phyloP scores from a whole-genome alignment of 2,797 vertebrate genomes.

The Lutra lutra region DNA sequence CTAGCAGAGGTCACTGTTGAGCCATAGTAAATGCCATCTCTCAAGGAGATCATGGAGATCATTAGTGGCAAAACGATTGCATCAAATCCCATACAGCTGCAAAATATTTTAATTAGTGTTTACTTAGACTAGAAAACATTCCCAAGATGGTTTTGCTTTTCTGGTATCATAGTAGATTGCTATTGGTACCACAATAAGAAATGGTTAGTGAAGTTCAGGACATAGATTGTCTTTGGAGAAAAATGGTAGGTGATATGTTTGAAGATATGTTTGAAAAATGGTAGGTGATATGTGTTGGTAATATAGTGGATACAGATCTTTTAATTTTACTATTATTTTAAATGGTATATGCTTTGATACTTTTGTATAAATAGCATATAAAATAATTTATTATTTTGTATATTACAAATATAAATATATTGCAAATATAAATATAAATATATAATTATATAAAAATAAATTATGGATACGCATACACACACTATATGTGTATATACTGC shows the following conservation, averaged over 20 bases:
- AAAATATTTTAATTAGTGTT: background rate
- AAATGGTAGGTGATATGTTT: background rate
- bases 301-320: too few species aligned
- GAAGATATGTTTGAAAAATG: background rate
- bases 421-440: too few species aligned
- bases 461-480: background rate
- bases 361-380: background rate
- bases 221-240: background rate
- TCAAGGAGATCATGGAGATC: background rate
- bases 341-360: background rate
- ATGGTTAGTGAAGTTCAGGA: background rate
- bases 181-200: background rate
- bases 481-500: background rate
- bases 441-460: background rate
- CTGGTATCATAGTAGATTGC: background rate
- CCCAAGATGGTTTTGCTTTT: background rate
- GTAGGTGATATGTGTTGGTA: background rate
- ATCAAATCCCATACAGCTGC: background rate
- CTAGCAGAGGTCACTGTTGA: background rate
- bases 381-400: background rate
- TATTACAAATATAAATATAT: too few species aligned
- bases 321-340: background rate
- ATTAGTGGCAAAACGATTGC: background rate
- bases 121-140: background rate
- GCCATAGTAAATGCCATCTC: background rate